Evolutionary conservation across 2,888 invertebrate species (phyloP), one percentile per base, ranked within the genome.

Genomic region (Drosophila borborema): DNA sequence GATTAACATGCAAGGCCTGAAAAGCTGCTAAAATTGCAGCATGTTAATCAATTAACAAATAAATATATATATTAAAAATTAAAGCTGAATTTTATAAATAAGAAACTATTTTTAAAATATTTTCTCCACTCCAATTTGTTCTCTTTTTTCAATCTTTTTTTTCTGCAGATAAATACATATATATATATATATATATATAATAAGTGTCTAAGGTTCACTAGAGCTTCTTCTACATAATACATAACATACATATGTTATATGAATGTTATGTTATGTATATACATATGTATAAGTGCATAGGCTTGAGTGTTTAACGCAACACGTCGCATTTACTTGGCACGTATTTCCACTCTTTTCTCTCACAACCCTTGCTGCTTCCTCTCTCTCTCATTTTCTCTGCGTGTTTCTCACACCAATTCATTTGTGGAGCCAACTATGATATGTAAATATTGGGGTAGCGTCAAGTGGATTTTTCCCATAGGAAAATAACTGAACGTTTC

Each of bases 401-500:
- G 20, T 48, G 31, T 28, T 41, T 31, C 48, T 38, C 38, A 16
- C 45, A 66, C 51, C 75, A 72, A 80, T 77, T 80, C 81, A 72
- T 78, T 78, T 77, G 78, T 64, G 70, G 78, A 81, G 70, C 74
- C 82, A 80, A 80, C 82, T 81, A 80, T 81, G 81, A 81, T 83
- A 81, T 81, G 81, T 83, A 83, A 81, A 81, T 81, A 81, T 81
- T 81, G 81, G 80, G 83, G 63, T 59, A 81, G 74, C 81, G 74
- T 74, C 79, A 78, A 79, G 79, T 79, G 77, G 66, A 82, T 80
- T 81, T 82, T 82, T 80, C 66, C 81, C 83, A 77, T 67, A 67
- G 77, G 69, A 75, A 82, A 77, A 80, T 82, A 81, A 70, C 77
- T 65, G 73, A 75, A 75, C 72, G 77, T 64, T 63, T 64, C 72